phyloP scores from a whole-genome alignment of 2,113 vertebrate species.

The Cathartes aura region DNA sequence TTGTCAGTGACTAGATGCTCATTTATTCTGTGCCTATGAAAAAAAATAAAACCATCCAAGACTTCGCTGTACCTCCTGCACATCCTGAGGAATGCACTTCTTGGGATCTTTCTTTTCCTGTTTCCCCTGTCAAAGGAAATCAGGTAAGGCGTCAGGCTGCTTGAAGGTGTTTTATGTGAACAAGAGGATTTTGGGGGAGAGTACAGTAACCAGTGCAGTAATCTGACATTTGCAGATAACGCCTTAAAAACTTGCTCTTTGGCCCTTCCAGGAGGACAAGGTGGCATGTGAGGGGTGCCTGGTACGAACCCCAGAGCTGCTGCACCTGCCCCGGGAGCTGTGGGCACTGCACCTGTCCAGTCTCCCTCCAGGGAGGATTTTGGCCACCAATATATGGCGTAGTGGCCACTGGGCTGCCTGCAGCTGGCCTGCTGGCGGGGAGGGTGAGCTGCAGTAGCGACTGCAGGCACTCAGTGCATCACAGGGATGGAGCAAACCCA shows the following conservation, averaged over 20 bases:
- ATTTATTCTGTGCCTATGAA: background rate
- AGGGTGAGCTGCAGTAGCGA: fast-evolving
- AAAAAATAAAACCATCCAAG: background rate
- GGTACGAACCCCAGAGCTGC: background rate
- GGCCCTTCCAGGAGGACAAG: background rate
- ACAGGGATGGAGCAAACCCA: background rate
- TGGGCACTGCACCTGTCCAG: fast-evolving
- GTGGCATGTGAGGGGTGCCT: background rate
- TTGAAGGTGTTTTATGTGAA: background rate
- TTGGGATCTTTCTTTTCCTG: background rate
- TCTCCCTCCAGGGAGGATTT: background rate
- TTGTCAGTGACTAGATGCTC: background rate
- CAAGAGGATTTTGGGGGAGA: background rate
- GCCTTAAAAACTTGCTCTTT: background rate
- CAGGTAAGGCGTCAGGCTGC: background rate
- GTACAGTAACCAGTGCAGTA: background rate
- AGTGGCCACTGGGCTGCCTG: background rate
- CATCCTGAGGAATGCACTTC: background rate
- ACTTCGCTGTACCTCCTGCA: fast-evolving
- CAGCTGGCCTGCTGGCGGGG: background rate
- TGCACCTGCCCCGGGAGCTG: background rate
- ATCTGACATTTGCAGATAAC: background rate
- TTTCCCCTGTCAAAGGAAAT: background rate
- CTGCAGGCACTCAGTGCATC: fast-evolving
- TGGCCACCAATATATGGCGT: background rate